Conservation (phyloP, 2,888 invertebrate genomes). For the Phyto melanocephala region DNA sequence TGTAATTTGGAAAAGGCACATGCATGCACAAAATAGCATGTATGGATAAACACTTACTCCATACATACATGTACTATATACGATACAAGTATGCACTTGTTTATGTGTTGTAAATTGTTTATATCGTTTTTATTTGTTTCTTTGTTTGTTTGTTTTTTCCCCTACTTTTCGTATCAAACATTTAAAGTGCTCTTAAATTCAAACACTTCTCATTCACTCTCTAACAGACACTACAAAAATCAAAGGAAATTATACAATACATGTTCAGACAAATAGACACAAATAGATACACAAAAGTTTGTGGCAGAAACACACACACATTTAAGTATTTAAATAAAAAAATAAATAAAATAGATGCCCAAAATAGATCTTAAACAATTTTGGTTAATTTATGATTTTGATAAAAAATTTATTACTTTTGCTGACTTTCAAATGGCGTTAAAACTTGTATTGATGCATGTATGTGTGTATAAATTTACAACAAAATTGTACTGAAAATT, state of each 20-base stretch:
- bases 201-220: background rate
- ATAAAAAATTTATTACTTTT: slow-evolving; percentile 11
- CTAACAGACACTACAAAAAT: background rate
- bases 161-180: too few relatives aligned
- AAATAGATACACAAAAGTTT: background rate
- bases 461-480: background rate
- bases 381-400: slow-evolving; percentile 41
- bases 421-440: slow-evolving; percentile 16
- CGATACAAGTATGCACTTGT: too few relatives aligned
- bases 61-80: too few relatives aligned
- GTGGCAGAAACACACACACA: background rate
- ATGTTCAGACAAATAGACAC: background rate
- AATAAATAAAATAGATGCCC: background rate
- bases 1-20: too few relatives aligned
- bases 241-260: background rate
- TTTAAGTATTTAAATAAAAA: slow-evolving; percentile 44
- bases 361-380: slow-evolving; percentile 18
- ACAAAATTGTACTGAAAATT: background rate
- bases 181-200: slow-evolving; percentile 19
- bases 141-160: too few relatives aligned
- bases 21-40: too few relatives aligned
- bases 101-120: too few relatives aligned
- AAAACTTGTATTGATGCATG: background rate
- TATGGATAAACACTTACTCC: too few relatives aligned
- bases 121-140: too few relatives aligned